A percentile compares a stretch with the other conserved stretches of the same genome.
These are phyloP conservation scores for Thunnus maccoyii DNA, from an alignment of 2,113 vertebrate genomes.

Conservation along the genomic window DNA sequence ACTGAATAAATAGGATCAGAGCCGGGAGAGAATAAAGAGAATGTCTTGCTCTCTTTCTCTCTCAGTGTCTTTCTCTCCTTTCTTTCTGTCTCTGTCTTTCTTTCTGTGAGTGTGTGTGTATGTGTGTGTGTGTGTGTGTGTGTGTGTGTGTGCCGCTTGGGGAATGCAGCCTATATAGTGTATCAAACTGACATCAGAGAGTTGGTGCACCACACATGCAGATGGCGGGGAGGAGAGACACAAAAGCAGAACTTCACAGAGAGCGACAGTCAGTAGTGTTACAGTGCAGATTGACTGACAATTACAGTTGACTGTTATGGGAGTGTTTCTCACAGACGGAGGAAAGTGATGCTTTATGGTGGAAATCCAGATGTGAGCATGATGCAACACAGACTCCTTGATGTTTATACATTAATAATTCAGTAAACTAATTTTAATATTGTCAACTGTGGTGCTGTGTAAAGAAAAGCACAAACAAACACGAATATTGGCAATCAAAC, in stretches of 20 bases:
- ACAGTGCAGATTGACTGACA: slow-evolving; percentile 60
- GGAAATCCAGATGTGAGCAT: slow-evolving; percentile 56
- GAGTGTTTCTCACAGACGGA: slow-evolving; percentile 18
- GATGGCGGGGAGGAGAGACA: slow-evolving; percentile 54
- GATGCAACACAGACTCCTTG: slow-evolving; percentile 39
- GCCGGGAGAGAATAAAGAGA: slow-evolving; percentile 64
- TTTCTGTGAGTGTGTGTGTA: neutral
- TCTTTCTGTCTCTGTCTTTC: slow-evolving; percentile 8
- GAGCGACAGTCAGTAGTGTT: slow-evolving; percentile 35
- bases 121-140: neutral
- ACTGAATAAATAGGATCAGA: slow-evolving; percentile 77
- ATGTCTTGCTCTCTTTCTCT: slow-evolving; percentile 30
- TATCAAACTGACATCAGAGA: slow-evolving; percentile 69
- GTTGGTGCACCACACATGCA: slow-evolving; percentile 52
- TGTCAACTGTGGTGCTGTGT: slow-evolving; percentile 18
- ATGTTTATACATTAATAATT: slow-evolving; percentile 63
- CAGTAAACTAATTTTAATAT: slow-evolving; percentile 37
- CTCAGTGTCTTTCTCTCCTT: slow-evolving; percentile 23
- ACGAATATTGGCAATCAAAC: slow-evolving; percentile 10
- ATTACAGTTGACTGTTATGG: slow-evolving; percentile 53
- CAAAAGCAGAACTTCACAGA: slow-evolving; percentile 43
- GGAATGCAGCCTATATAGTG: slow-evolving; percentile 49
- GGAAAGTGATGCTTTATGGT: slow-evolving; percentile 27
- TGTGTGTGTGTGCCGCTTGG: slow-evolving; percentile 19
- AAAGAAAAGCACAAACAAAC: slow-evolving; percentile 7